Conservation (phyloP, 2,797 vertebrate genomes). For the Spondyliosoma cantharus region DNA sequence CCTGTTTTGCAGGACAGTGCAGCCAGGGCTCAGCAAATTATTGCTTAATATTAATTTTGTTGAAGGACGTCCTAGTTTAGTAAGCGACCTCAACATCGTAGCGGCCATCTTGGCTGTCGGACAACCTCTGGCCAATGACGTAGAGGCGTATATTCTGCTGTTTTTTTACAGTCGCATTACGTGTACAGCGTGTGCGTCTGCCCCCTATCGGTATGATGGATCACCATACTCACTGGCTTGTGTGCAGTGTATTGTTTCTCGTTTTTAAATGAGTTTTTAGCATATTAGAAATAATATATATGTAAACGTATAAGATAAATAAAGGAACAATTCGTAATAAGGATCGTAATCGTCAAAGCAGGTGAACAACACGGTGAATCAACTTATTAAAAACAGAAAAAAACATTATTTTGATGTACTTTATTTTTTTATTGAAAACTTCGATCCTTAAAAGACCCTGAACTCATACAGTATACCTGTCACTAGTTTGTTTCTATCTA, state of each 20-base stretch:
- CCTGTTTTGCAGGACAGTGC: conserved; percentile 82
- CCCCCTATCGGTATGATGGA: conserved; percentile 26
- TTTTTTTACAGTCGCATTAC: not conserved
- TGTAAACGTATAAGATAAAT: not conserved
- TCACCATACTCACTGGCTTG: too few relatives aligned
- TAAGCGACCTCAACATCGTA: conserved; percentile 85
- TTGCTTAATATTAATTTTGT: conserved; percentile 76
- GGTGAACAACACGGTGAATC: not conserved
- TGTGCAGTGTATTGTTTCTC: not conserved
- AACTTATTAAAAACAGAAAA: not conserved
- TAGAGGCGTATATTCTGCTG: conserved; percentile 40
- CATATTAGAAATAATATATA: not conserved
- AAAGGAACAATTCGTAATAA: not conserved
- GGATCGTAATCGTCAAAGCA: not conserved
- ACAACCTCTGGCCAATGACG: conserved; percentile 54
- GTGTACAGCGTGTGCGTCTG: not conserved
- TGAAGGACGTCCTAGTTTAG: conserved; percentile 86
- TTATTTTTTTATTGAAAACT: too few relatives aligned
- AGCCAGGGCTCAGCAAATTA: conserved; percentile 70
- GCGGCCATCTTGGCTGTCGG: conserved; percentile 83
- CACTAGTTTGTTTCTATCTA: not conserved
- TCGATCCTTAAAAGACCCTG: too few relatives aligned
- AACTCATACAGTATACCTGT: not conserved
- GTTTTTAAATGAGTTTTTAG: not conserved
- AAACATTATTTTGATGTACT: not conserved